Base-by-base conservation (phyloP, 2,888 invertebrate genomes). In the Melanostoma scalare region DNA sequence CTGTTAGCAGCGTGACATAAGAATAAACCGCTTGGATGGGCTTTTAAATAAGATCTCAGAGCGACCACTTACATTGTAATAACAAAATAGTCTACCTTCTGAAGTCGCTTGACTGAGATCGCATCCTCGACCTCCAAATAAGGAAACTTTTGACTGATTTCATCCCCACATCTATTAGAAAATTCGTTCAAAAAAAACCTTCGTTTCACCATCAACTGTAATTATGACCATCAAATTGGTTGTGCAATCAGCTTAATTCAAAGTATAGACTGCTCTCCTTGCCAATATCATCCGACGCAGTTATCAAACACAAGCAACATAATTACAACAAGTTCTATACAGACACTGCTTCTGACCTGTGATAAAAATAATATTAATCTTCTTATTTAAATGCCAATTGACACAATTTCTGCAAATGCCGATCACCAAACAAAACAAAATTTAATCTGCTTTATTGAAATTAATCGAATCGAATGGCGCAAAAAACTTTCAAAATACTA, bases 291-390 rank as follows among this genome's bases (percentile, higher is more conserved):
- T 48, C 30, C 63, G 9, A 63, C 63, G 63, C 63, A 63, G 36
- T 63, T 63, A 48, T 48, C 6, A 31, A 58, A 33, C n/a, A 56
- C 20, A 56, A 63, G 30, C 31, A 46, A 71, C 81, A 76, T 72
- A 46, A 68, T 80, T 65, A 71, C 76, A 52, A 71, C 75, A 74
- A 63, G 20, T 31, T 40, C 20, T 40, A 42, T 46, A 46, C 8
- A 48, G 20, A 20, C 48, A 3, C 48, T 30, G 20, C 60, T 10
- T 35, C 38, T 30, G 38, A 53, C 9, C 10, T 46, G 78, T 55
- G 84, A 79, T 84, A 84, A 84, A 84, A 84, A 84, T 84, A 84
- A 84, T 84, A 84, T 84, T 79, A 44, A 84, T 78, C 74, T 74
- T 71, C 77, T 61, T 53, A 30, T 6, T 42, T 60, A 84, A 84